phyloP scores from a whole-genome alignment of 2,797 vertebrate species.

The Pangasius mekongensis region DNA sequence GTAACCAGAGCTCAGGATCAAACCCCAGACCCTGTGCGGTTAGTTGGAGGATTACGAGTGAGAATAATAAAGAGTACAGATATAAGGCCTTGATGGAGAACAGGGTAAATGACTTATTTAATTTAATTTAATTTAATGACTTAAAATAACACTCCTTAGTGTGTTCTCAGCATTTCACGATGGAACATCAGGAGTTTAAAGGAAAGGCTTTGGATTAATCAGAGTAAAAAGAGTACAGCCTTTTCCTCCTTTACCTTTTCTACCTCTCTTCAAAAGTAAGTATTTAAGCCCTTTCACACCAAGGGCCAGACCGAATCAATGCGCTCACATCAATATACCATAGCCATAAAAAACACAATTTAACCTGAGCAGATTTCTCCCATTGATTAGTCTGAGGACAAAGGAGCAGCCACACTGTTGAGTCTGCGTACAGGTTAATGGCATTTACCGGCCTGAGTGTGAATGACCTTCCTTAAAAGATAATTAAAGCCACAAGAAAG shows the following conservation, averaged over 20 bases:
- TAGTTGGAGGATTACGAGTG: conserved; percentile 14
- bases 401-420: conserved; percentile 23
- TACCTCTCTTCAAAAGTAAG: conserved; percentile 44
- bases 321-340: conserved; percentile 57
- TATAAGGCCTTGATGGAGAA: conserved; percentile 36
- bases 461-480: conserved; percentile 49
- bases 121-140: conserved; percentile 55
- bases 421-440: conserved; percentile 50
- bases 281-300: conserved; percentile 52
- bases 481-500: conserved; percentile 38
- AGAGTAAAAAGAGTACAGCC: conserved; percentile 23
- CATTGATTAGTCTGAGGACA: conserved; percentile 53
- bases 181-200: conserved; percentile 25
- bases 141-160: conserved; percentile 55
- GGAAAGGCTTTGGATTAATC: conserved; percentile 45
- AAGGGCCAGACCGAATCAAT: conserved; percentile 54
- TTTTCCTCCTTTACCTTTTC: conserved; percentile 43
- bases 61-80: conserved; percentile 31
- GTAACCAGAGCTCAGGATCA: background rate
- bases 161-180: conserved; percentile 40
- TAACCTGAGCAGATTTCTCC: conserved; percentile 53
- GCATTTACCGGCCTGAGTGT: conserved; percentile 52
- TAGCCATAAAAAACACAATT: conserved; percentile 57
- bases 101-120: background rate
- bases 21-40: background rate